Evolutionary conservation across 2,888 invertebrate species (phyloP).

Genomic region (Taphrorychus bicolor): DNA sequence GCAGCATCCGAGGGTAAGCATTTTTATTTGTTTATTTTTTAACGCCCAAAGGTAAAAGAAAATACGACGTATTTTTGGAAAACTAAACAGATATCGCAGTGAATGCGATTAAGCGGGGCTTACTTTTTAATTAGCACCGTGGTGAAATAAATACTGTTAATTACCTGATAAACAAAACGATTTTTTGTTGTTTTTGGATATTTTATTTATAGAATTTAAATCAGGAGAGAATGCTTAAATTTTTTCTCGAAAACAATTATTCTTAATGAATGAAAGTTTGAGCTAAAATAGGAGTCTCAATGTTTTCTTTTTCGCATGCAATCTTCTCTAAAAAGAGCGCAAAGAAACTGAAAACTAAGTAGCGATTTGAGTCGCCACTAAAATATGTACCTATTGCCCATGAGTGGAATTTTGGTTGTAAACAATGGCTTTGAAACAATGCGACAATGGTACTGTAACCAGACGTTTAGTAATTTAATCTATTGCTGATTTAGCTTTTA

Average conservation of each 20-base stretch:
- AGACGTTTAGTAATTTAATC: background rate
- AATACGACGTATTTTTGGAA: constrained; percentile 20
- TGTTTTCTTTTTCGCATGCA: too few species aligned
- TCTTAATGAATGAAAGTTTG: background rate
- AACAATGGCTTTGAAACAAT: background rate
- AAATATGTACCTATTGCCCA: background rate
- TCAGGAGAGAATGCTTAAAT: background rate
- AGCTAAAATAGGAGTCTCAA: too few species aligned
- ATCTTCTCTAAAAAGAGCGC: too few species aligned
- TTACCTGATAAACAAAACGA: background rate
- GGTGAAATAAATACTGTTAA: constrained; percentile 6
- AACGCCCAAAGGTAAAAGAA: constrained; percentile 12
- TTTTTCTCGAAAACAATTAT: background rate
- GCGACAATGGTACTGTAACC: background rate
- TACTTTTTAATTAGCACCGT: constrained; percentile 4
- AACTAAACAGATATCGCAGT: constrained; percentile 19
- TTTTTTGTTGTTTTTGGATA: background rate
- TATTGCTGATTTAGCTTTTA: background rate
- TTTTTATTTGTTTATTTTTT: constrained; percentile 18
- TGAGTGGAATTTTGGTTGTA: background rate
- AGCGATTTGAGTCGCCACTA: too few species aligned
- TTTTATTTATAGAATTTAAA: background rate
- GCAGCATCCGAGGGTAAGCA: constrained; percentile 18
- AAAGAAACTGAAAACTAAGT: too few species aligned
- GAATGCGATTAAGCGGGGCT: constrained; percentile 1